Conservation (phyloP, 2,888 invertebrate genomes). For the Troides oblongomaculatus region DNA sequence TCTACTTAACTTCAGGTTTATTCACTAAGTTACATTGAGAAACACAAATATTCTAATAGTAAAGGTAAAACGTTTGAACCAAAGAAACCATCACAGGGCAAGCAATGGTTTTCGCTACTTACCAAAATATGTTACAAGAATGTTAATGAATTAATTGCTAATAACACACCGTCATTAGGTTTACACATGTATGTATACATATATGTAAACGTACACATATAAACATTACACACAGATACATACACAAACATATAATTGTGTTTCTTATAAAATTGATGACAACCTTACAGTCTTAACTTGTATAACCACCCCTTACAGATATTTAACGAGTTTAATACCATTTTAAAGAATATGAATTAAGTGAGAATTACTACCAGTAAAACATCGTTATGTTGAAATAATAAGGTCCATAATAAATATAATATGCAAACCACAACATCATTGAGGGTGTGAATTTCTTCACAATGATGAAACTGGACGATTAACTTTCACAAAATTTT, state of each 20-base stretch:
- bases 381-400: background rate
- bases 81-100: no score
- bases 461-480: background rate
- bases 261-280: background rate
- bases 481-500: background rate
- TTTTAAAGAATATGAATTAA: conserved; percentile 9
- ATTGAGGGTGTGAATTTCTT: background rate
- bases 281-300: conserved; percentile 15
- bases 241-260: no score
- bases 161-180: no score
- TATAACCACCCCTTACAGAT: background rate
- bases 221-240: no score
- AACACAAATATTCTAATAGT: no score
- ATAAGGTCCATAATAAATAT: background rate
- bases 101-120: no score
- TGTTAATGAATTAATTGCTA: no score
- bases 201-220: no score
- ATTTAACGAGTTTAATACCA: conserved; percentile 11
- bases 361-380: background rate
- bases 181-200: no score
- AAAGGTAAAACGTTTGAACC: no score
- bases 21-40: no score
- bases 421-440: background rate
- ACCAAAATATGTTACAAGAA: no score
- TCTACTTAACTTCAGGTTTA: background rate